Conservation (phyloP, 2,797 vertebrate species). For the Acomys russatus region DNA sequence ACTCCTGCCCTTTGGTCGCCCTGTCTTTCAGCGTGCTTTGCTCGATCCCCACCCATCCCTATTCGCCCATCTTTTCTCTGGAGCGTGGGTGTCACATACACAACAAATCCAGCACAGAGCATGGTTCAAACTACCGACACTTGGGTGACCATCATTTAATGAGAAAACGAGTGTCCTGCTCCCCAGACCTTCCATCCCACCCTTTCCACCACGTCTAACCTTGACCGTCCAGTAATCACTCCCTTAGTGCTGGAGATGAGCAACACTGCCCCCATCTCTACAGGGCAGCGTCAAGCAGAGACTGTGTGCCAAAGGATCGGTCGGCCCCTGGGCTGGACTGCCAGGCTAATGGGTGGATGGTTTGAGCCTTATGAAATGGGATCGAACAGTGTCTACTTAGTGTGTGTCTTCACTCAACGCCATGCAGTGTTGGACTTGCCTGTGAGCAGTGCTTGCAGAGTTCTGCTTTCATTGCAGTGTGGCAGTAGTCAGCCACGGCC, state of each 20-base stretch:
- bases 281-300: background rate
- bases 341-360: background rate
- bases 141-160: background rate
- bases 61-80: background rate
- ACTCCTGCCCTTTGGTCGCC: background rate
- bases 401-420: background rate
- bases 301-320: too few species aligned
- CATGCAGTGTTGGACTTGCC: background rate
- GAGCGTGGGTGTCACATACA: background rate
- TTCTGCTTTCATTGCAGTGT: background rate
- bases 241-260: background rate
- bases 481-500: background rate
- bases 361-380: background rate
- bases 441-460: background rate
- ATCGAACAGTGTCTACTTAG: background rate
- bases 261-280: background rate
- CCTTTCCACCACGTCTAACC: background rate
- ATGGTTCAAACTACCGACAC: background rate
- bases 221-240: background rate
- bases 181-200: background rate
- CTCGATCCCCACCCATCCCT: background rate
- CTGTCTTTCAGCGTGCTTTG: slow-evolving; percentile 21
- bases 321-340: background rate
- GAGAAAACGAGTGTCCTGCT: background rate
- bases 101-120: background rate